Conservation (phyloP, 2,888 invertebrate species). For the Apamea epomidion region DNA sequence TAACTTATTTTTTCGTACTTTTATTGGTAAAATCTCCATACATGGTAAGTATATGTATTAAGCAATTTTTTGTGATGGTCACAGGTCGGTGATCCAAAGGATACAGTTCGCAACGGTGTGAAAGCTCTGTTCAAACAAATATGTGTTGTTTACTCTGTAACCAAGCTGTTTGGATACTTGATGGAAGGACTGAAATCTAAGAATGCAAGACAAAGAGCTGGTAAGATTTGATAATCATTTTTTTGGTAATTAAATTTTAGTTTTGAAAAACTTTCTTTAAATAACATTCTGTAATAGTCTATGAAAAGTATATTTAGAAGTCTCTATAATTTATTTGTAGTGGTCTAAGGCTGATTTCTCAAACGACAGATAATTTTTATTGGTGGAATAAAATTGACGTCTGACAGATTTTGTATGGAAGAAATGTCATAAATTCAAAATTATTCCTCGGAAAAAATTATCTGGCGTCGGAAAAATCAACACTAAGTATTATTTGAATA, state of each 20-base stretch:
- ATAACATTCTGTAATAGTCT: background rate
- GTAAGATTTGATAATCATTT: slow-evolving; percentile 77
- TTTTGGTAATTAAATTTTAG: background rate
- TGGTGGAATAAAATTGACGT: too few relatives aligned
- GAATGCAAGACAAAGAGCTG: slow-evolving; percentile 98
- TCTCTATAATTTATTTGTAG: background rate
- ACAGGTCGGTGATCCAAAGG: slow-evolving; percentile 98
- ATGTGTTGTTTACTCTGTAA: slow-evolving; percentile 96
- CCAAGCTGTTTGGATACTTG: slow-evolving; percentile 96
- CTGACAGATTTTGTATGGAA: too few relatives aligned
- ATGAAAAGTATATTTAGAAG: background rate
- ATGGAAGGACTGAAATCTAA: slow-evolving; percentile 99
- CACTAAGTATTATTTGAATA: background rate
- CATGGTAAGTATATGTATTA: background rate
- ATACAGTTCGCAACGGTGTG: slow-evolving; percentile 97
- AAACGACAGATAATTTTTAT: too few relatives aligned
- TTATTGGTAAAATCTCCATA: background rate
- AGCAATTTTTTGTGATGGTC: slow-evolving; percentile 11
- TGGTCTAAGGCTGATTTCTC: background rate
- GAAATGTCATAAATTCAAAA: too few relatives aligned
- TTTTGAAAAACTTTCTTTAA: background rate
- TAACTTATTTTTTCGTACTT: background rate
- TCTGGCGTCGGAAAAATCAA: too few relatives aligned
- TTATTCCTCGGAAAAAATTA: too few relatives aligned
- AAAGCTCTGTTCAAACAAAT: slow-evolving; percentile 96